These are phyloP conservation scores for Rosalia funebris DNA, from an alignment of 2,888 invertebrate genomes.

Conservation along the genomic window DNA sequence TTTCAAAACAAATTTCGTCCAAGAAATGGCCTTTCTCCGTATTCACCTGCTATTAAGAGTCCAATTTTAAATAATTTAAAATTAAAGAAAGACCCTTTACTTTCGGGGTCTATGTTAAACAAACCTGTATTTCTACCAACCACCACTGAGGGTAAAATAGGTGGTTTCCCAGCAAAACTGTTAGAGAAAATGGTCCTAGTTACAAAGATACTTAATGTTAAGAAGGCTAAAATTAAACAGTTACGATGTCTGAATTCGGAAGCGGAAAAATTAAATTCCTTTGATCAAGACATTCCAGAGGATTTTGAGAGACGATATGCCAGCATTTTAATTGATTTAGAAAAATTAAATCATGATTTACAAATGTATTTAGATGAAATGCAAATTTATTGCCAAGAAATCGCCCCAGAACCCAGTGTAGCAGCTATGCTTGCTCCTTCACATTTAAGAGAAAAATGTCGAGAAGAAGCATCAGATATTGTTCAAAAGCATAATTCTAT, in stretches of 20 bases:
- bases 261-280: conserved; percentile 87
- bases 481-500: conserved; percentile 77
- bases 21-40: conserved; percentile 66
- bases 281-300: conserved; percentile 79
- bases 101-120: conserved; percentile 66
- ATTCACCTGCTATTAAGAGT: conserved; percentile 64
- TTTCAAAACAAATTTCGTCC: conserved; percentile 85
- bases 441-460: conserved; percentile 86
- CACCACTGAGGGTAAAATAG: conserved; percentile 69
- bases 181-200: conserved; percentile 88
- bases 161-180: conserved; percentile 86
- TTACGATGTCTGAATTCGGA: conserved; percentile 89
- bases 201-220: conserved; percentile 84
- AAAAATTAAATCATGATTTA: conserved; percentile 89
- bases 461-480: conserved; percentile 83
- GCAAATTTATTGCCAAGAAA: conserved; percentile 84
- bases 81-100: conserved; percentile 76
- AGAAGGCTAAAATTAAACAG: conserved; percentile 81
- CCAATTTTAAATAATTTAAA: conserved; percentile 59
- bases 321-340: conserved; percentile 85
- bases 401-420: conserved; percentile 86
- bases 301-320: conserved; percentile 95
- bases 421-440: conserved; percentile 90
- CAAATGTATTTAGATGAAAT: conserved; percentile 87
- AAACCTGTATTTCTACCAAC: conserved; percentile 49